Base-by-base conservation (phyloP, 1,140 invertebrate species). In the Calosoma granatense region DNA sequence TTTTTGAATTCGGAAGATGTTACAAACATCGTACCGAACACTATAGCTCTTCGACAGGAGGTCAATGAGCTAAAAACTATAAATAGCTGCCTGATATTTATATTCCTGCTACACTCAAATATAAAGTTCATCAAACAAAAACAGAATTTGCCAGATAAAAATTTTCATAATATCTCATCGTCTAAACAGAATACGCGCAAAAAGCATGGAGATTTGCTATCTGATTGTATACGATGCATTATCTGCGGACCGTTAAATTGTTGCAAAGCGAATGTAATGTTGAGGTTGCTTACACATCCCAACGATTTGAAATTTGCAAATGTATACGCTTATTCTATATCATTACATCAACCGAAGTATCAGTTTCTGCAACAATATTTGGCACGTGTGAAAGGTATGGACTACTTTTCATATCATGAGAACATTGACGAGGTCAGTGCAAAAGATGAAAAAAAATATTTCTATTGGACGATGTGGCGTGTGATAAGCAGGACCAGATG, bases 281-380 rank as follows among this genome's bases (percentile, higher is more conserved):
- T 66, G 2, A 19, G 52, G 47, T 36, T 67, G 6, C 56, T 72
- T 53, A 41, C 55, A 26, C 17, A 58, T 55, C 54, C 55, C n/a
- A 69, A 70, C 60, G 69, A 68, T 14, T 57, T 69, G 54, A 57
- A 59, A 54, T 69, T 69, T 58, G 58, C 70, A 65, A 71, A 73
- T 59, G 55, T 72, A 23, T 73, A 72, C 59, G 22, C 72, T 3
- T 72, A 67, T 60, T 67, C 65, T 19, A 72, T 72, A 60, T 67
- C 65, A 6, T 57, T 71, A 41, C 55, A 65, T 61, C 67, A 71
- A 61, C 60, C 65, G 9, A 69, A 70, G 60, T 70, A 69, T 57
- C 30, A 57, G 55, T 66, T 58, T 62, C 57, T 70, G 36, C 54
- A 60, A 57, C 53, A 62, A 43, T 20, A 67, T 12, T 30, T 70